These are phyloP conservation scores for Ceratosolen solmsi DNA, from an alignment of 1,140 invertebrate species.

Conservation along the genomic window DNA sequence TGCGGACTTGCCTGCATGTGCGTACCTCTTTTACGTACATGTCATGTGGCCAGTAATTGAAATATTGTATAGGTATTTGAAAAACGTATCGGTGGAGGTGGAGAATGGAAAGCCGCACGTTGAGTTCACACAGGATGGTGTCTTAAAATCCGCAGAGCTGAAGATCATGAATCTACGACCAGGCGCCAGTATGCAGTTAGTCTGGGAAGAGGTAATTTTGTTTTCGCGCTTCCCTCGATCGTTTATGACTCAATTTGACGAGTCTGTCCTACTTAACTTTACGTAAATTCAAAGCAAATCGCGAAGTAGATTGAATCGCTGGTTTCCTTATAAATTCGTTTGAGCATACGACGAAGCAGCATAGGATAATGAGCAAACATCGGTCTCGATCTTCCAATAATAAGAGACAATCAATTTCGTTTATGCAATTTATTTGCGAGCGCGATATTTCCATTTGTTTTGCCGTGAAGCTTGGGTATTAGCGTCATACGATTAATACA, in stretches of 20 bases:
- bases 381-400: no score
- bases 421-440: no score
- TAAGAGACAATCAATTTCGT: no score
- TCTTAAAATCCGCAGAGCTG: slow-evolving; percentile 87
- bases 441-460: no score
- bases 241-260: background rate
- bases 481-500: no score
- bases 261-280: background rate
- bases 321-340: no score
- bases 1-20: no score
- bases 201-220: slow-evolving; percentile 88
- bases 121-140: slow-evolving; percentile 92
- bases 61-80: slow-evolving; percentile 77
- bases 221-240: slow-evolving; percentile 10
- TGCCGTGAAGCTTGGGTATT: no score
- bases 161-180: slow-evolving; percentile 94
- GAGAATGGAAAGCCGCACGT: slow-evolving; percentile 85
- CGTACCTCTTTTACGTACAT: no score
- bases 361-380: no score
- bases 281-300: background rate
- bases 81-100: slow-evolving; percentile 87
- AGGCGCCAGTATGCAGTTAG: slow-evolving; percentile 82
- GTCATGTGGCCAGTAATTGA: background rate
- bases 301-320: no score
- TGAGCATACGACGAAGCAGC: no score